phyloP scores from a whole-genome alignment of 37 sponge, comb jelly and placozoan species.

The Chondrosia reniformis region DNA sequence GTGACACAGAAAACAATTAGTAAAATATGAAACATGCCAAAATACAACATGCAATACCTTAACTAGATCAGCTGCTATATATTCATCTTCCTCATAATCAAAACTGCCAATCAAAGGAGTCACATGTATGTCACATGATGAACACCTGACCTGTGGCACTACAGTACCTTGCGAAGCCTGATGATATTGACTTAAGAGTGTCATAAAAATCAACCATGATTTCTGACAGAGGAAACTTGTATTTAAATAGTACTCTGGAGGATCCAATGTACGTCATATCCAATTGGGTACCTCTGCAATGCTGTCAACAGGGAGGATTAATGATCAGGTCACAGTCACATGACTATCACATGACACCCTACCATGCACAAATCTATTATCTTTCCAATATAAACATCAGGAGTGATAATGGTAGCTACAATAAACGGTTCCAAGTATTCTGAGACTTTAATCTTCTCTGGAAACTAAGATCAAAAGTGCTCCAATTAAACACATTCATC shows the following conservation, averaged over 20 bases:
- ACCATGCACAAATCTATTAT: slow-evolving; percentile 32
- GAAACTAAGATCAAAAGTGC: slow-evolving; percentile 43
- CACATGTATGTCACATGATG: neutral
- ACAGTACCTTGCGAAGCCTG: slow-evolving; percentile 86
- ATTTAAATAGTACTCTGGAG: slow-evolving; percentile 71
- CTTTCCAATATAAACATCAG: slow-evolving; percentile 73
- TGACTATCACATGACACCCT: neutral
- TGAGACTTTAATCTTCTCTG: slow-evolving; percentile 23
- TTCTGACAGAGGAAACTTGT: slow-evolving; percentile 79
- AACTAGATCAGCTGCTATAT: slow-evolving; percentile 59
- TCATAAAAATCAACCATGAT: slow-evolving; percentile 86
- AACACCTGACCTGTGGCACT: neutral
- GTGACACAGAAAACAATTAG: neutral
- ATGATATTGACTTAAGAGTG: slow-evolving; percentile 74
- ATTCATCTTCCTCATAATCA: slow-evolving; percentile 95
- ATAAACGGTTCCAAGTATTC: slow-evolving; percentile 80
- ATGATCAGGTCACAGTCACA: neutral
- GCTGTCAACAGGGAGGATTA: slow-evolving; percentile 18
- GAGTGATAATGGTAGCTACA: slow-evolving; percentile 64
- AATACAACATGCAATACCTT: too few species aligned
- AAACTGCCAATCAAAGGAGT: slow-evolving; percentile 49
- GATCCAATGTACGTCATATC: slow-evolving; percentile 62
- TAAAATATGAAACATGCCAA: too few species aligned
- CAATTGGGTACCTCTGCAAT: slow-evolving; percentile 64
- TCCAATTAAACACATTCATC: neutral